phyloP scores from a whole-genome alignment of 2,888 invertebrate genomes.

The Scaptomyza caliginosa region DNA sequence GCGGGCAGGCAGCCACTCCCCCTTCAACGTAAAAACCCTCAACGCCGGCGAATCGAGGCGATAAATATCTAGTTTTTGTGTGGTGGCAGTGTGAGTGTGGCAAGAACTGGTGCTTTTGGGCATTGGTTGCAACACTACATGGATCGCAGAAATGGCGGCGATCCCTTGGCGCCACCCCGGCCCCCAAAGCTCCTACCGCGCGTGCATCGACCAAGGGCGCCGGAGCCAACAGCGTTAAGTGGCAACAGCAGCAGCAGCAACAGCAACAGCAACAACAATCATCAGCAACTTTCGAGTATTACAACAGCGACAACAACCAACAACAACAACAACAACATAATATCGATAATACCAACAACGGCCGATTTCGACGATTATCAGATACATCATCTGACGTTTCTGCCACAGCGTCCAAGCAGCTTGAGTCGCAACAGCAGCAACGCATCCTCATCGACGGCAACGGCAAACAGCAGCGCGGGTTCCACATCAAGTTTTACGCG shows the following conservation, averaged over 20 bases:
- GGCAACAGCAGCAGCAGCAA: constrained; percentile 58
- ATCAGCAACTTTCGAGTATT: constrained; percentile 68
- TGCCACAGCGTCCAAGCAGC: constrained; percentile 79
- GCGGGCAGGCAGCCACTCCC: neutral
- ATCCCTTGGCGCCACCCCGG: constrained; percentile 90
- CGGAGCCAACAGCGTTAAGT: constrained; percentile 85
- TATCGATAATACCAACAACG: constrained; percentile 68
- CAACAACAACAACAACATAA: constrained; percentile 57
- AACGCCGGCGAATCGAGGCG: neutral
- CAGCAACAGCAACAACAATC: constrained; percentile 51
- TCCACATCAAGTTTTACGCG: constrained; percentile 83
- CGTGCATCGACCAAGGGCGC: constrained; percentile 87
- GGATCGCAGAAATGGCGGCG: constrained; percentile 91
- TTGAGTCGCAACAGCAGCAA: constrained; percentile 82
- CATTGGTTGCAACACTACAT: constrained; percentile 84
- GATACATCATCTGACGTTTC: constrained; percentile 80
- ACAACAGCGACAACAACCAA: constrained; percentile 48
- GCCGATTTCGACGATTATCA: constrained; percentile 78
- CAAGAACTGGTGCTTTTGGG: constrained; percentile 43
- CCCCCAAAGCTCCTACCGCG: constrained; percentile 90
- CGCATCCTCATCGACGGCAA: constrained; percentile 77
- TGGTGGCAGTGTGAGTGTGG: constrained; percentile 3
- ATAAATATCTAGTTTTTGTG: neutral
- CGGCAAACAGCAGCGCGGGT: constrained; percentile 71
- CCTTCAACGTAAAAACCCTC: neutral